phyloP scores from a whole-genome alignment of 2,113 vertebrate species.

The Chlorodrepanis virens region DNA sequence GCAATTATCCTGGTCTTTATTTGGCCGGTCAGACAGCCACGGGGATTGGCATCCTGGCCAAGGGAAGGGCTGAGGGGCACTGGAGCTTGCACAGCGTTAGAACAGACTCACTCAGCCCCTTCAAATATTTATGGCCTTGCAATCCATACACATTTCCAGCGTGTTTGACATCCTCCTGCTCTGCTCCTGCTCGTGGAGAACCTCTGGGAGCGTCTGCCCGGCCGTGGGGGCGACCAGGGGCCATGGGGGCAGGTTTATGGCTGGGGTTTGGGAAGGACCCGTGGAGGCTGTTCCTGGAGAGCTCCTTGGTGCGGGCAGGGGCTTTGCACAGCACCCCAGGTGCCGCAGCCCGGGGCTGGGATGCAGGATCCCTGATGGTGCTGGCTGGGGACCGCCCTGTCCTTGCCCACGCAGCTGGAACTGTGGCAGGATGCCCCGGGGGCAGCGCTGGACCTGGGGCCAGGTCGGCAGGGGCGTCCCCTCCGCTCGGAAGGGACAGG shows the following conservation, averaged over 20 bases:
- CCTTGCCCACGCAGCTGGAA: not conserved
- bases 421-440: rapidly evolving
- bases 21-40: not conserved
- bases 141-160: not conserved
- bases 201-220: rapidly evolving
- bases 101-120: not conserved
- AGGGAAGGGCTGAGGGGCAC: not conserved
- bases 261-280: not conserved
- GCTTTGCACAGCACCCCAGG: rapidly evolving
- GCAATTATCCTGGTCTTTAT: not conserved
- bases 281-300: not conserved
- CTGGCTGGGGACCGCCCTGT: not conserved
- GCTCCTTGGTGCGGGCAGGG: rapidly evolving
- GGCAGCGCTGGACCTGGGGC: not conserved
- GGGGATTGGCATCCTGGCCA: not conserved
- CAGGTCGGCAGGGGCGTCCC: rapidly evolving
- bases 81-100: not conserved
- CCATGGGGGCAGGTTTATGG: not conserved
- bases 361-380: rapidly evolving
- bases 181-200: not conserved
- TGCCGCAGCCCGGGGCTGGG: rapidly evolving
- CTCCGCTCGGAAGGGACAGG: not conserved
- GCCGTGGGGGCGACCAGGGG: not conserved
- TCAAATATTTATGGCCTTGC: slow-evolving; percentile 12
- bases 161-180: not conserved